phyloP scores from a whole-genome alignment of 2,113 vertebrate species.

The Mellivora capensis region DNA sequence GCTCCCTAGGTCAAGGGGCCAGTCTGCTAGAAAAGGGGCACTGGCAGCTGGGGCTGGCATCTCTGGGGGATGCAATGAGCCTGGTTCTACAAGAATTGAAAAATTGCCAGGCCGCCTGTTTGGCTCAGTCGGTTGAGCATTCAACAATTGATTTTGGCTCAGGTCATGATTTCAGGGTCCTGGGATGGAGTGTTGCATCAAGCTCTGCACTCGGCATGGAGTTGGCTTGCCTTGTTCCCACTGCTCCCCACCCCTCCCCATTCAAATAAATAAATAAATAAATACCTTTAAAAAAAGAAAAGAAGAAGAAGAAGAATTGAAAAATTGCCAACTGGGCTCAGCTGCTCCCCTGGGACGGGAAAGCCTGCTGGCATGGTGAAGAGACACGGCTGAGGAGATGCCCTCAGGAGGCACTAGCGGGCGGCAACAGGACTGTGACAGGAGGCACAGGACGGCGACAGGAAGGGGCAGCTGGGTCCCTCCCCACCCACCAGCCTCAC shows the following conservation, averaged over 20 bases:
- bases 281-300: too few species aligned
- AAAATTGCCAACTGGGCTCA: background rate
- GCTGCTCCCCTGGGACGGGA: too few species aligned
- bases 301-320: background rate
- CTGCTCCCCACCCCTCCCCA: background rate
- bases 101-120: background rate
- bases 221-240: too few species aligned
- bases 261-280: background rate
- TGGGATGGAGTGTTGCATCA: background rate
- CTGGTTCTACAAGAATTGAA: background rate
- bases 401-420: accelerated
- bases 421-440: too few species aligned
- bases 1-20: accelerated
- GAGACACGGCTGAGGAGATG: accelerated
- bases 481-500: background rate
- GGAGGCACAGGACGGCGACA: background rate
- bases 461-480: background rate
- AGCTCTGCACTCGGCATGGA: too few species aligned
- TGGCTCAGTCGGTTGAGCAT: background rate
- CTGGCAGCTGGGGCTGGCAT: background rate
- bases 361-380: too few species aligned
- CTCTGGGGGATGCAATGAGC: background rate
- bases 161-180: background rate
- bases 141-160: background rate
- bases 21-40: too few species aligned